Conservation (phyloP, 2,113 vertebrate genomes). For the Nothobranchius kuhntae region DNA sequence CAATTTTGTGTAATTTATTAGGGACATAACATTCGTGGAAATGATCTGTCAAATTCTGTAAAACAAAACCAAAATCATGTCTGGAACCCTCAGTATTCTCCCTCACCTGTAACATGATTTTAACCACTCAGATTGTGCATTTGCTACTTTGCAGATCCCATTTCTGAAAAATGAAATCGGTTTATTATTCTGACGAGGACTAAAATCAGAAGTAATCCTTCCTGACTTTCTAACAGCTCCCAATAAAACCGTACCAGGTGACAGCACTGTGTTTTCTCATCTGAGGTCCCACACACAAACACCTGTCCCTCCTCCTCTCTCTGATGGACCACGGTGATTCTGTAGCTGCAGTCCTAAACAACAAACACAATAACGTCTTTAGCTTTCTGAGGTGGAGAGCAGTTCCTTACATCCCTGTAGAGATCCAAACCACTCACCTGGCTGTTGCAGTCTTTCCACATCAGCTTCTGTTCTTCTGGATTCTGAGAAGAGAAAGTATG, state of each 20-base stretch:
- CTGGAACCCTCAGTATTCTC: neutral
- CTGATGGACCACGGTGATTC: slow-evolving; percentile 50
- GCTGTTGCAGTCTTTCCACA: slow-evolving; percentile 11
- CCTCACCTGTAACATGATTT: neutral
- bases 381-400: neutral
- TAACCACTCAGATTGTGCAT: no score
- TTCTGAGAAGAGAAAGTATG: slow-evolving; percentile 27
- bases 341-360: slow-evolving; percentile 39
- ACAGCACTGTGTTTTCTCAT: slow-evolving; percentile 32
- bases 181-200: no score
- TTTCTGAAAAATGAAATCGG: no score
- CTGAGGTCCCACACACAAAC: slow-evolving; percentile 52
- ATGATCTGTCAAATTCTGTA: slow-evolving; percentile 14
- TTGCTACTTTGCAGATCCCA: no score
- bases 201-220: neutral
- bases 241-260: slow-evolving; percentile 47
- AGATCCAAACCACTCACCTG: neutral
- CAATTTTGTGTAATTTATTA: neutral
- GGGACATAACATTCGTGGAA: neutral
- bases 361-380: neutral
- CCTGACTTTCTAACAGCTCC: neutral
- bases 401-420: neutral
- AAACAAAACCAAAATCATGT: neutral
- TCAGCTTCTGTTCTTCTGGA: neutral
- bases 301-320: neutral